Evolutionary conservation across 1,140 invertebrate species (phyloP).

Genomic region (Campoletis sonorensis): DNA sequence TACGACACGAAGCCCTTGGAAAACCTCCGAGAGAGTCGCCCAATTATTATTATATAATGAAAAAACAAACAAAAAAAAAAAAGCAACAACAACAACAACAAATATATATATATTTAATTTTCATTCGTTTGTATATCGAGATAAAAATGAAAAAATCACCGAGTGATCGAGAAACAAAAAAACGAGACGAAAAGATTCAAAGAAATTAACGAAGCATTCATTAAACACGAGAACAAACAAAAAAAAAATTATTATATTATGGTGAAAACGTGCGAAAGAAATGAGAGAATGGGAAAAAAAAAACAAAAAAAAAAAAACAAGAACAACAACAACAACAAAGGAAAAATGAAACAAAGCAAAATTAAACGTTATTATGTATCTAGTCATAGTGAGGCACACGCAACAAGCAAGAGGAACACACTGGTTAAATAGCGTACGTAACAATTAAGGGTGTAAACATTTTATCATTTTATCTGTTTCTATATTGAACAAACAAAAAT

Average conservation of each 20-base stretch:
- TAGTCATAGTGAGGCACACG: constrained; percentile 65
- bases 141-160: not conserved
- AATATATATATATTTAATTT: not conserved
- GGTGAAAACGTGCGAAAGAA: not conserved
- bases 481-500: constrained; percentile 26
- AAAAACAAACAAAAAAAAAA: constrained; percentile 15
- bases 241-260: constrained; percentile 1
- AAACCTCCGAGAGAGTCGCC: constrained; percentile 17
- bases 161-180: no score
- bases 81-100: not conserved
- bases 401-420: constrained; percentile 42
- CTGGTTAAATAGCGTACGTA: constrained; percentile 50
- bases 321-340: constrained; percentile 30
- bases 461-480: constrained; percentile 34
- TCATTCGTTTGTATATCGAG: not conserved
- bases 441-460: constrained; percentile 34
- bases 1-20: constrained; percentile 11
- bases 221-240: no score
- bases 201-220: no score
- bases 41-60: constrained; percentile 25
- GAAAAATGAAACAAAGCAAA: constrained; percentile 47
- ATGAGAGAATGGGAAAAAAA: constrained; percentile 2
- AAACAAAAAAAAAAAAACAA: constrained; percentile 19
- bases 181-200: no score
- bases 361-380: constrained; percentile 64